Conservation (phyloP, 2,888 invertebrate species). For the Escarpia spicata region DNA sequence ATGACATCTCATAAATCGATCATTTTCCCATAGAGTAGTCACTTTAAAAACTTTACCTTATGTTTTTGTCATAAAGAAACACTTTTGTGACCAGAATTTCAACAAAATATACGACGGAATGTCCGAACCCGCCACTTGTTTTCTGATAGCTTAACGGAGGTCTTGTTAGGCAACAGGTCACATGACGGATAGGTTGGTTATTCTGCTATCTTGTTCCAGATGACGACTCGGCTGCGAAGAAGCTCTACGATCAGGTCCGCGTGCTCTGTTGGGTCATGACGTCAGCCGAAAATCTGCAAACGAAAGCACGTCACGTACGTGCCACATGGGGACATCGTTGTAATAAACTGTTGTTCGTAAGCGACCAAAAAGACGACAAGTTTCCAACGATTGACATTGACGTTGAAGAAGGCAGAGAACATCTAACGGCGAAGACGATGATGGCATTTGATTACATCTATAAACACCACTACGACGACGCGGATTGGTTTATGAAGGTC, state of each 20-base stretch:
- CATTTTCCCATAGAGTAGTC: too few relatives aligned
- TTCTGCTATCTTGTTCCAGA: too few relatives aligned
- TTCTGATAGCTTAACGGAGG: too few relatives aligned
- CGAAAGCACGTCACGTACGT: conserved; percentile 89
- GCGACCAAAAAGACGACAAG: conserved; percentile 71
- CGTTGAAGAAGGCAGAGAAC: conserved; percentile 67
- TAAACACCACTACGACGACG: conserved; percentile 81
- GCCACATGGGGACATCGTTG: conserved; percentile 94
- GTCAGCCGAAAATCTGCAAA: conserved; percentile 86
- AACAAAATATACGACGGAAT: too few relatives aligned
- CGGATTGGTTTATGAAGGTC: conserved; percentile 98
- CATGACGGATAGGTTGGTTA: too few relatives aligned
- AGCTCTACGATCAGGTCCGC: conserved; percentile 79
- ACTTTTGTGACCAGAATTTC: too few relatives aligned
- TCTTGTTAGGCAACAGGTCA: too few relatives aligned
- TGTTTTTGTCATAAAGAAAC: too few relatives aligned
- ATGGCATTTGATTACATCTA: conserved; percentile 89
- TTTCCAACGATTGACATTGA: conserved; percentile 76
- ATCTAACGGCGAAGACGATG: conserved; percentile 96
- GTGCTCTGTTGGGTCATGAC: conserved; percentile 98
- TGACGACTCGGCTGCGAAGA: conserved; percentile 44
- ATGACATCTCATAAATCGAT: too few relatives aligned
- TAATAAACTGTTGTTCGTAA: conserved; percentile 65
- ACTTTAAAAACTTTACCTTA: too few relatives aligned
- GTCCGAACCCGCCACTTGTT: too few relatives aligned